phyloP scores from a whole-genome alignment of 2,113 vertebrate species.

The Myotis davidii region DNA sequence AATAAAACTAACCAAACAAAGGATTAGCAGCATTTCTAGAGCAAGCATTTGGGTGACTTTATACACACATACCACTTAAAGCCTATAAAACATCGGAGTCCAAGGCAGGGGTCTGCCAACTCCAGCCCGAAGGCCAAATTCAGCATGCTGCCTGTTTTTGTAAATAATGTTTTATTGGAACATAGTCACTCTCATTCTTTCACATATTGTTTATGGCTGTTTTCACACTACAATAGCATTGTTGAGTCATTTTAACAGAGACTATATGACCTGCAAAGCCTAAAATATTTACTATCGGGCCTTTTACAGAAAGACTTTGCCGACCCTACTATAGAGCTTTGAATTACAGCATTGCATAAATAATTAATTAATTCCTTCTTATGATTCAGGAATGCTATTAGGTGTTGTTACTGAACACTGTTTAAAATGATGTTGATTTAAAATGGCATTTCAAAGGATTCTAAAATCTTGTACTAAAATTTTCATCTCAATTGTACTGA shows the following conservation, averaged over 20 bases:
- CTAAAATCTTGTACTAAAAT: constrained; percentile 47
- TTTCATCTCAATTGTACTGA: background rate
- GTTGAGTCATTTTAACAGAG: constrained; percentile 46
- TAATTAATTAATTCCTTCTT: constrained; percentile 52
- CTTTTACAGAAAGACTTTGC: constrained; percentile 1
- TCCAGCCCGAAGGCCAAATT: constrained; percentile 41
- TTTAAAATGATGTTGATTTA: constrained; percentile 1
- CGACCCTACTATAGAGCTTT: background rate
- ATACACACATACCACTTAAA: constrained; percentile 58
- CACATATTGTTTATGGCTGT: constrained; percentile 55
- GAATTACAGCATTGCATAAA: background rate
- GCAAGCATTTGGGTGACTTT: constrained; percentile 47
- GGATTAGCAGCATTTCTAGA: constrained; percentile 58
- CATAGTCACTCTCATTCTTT: constrained; percentile 49
- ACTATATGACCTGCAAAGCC: constrained; percentile 35
- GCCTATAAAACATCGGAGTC: constrained; percentile 55
- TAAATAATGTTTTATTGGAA: constrained; percentile 73
- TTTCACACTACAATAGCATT: constrained; percentile 38
- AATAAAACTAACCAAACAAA: constrained; percentile 69
- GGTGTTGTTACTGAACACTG: background rate
- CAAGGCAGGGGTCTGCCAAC: constrained; percentile 10
- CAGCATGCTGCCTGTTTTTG: constrained; percentile 44
- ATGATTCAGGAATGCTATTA: background rate
- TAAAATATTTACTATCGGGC: constrained; percentile 30
- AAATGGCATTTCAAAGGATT: constrained; percentile 50